Base-by-base conservation (phyloP, 2,113 vertebrate genomes). In the Ciconia stormi region DNA sequence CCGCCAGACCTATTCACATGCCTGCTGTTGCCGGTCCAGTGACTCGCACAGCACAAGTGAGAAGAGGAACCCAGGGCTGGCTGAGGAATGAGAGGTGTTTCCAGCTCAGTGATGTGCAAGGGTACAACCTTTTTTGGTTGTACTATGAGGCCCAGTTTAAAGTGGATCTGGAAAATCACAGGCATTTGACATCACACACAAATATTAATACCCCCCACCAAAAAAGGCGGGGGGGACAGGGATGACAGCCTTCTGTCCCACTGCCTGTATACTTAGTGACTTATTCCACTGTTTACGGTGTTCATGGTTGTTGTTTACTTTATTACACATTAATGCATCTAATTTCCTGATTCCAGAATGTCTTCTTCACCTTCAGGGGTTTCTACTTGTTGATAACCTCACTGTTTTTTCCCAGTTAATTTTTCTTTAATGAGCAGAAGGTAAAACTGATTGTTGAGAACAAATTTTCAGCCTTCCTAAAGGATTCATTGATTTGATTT, bases 1-100 rank as follows among this genome's bases (percentile, higher is more conserved):
- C 49, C 0, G 0, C 11, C 82, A 49, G 59, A 36, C 13, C 47
- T 67, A n/a, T 11, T 62, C 32, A 2, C 3, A 0, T 34, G 9
- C 29, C 46, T 36, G 69, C 66, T 92, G 70, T 36, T 66, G 63
- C 70, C 6, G 3, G 7, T 53, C 42, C 44, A 27, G n/a, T 15
- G 2, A n/a, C 38, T 71, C 38, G 47, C 2, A 8, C 66, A 52
- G 66, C 66, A 15, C 44, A 13, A 7, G 38, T 0, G 10, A 76
- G 44, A 73, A 56, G 10, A 16, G 66, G n/a, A 50, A 13, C 36
- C 23, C 21, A 10, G 15, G 40, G 30, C 53, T 91, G 91, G 27
- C 53, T 71, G 71, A 80, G 58, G 49, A 59, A 25, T 58, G 67
- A 50, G 46, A 50, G 38, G 7, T 65, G 44, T 74, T 58, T 82